These are phyloP conservation scores for Cephus sareptanus DNA, from an alignment of 2,888 invertebrate species.

Conservation along the genomic window DNA sequence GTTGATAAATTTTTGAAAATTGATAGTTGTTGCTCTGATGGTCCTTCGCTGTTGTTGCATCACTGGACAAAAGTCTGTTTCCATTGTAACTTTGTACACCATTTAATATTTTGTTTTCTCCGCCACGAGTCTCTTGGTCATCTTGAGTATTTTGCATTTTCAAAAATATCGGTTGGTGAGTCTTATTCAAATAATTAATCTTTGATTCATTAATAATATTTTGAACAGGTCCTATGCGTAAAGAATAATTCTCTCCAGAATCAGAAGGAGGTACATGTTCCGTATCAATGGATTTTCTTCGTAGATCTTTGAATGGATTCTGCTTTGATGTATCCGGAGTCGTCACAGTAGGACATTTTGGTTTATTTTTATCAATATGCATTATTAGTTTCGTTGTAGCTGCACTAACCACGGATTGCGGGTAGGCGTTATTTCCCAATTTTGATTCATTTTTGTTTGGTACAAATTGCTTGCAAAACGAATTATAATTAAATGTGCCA, in stretches of 20 bases:
- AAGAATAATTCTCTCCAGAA: not conserved
- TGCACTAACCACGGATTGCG: not conserved
- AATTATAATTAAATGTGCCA: conserved; percentile 47
- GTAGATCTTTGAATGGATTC: not conserved
- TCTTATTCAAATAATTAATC: not conserved
- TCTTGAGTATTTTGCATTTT: not conserved
- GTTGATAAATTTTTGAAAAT: not conserved
- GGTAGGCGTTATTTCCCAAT: not conserved
- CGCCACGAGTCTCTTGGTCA: not conserved
- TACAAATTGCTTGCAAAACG: conserved; percentile 50
- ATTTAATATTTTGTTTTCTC: not conserved
- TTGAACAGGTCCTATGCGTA: not conserved
- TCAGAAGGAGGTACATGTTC: not conserved
- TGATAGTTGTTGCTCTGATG: not conserved
- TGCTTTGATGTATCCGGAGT: not conserved
- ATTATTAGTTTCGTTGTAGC: not conserved
- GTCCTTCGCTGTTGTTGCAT: not conserved
- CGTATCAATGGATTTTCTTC: not conserved
- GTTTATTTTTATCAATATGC: not conserved
- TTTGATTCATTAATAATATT: not conserved
- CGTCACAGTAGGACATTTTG: not conserved
- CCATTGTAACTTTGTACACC: conserved; percentile 24
- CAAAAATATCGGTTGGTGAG: not conserved
- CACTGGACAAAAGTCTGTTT: not conserved
- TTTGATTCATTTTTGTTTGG: conserved; percentile 1